Percentiles rank a stretch among this genome's conserved stretches.
These are phyloP conservation scores for Sorex maritimensis DNA, from an alignment of 2,797 vertebrate genomes.

Conservation along the genomic window DNA sequence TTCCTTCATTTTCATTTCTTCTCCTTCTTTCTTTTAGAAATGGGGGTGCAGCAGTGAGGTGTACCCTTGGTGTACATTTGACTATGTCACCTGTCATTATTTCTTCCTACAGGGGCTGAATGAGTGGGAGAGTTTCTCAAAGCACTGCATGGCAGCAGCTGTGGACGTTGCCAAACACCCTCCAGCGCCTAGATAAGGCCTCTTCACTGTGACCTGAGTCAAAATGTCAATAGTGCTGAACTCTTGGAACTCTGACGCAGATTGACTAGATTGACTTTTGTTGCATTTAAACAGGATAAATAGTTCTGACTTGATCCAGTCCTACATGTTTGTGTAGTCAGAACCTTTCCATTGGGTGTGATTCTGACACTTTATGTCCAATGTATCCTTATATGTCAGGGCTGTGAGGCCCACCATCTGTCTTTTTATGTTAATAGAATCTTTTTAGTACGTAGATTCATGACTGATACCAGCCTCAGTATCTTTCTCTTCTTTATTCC, in stretches of 20 bases:
- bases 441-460: not conserved
- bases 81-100: too few species aligned
- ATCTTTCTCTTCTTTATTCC: not conserved
- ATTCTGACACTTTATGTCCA: slow-evolving; percentile 25
- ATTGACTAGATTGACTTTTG: not conserved
- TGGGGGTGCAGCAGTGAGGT: not conserved
- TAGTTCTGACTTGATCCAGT: not conserved
- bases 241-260: not conserved
- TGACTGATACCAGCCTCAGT: not conserved
- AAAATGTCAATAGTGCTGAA: not conserved
- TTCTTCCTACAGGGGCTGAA: too few species aligned
- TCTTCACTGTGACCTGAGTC: not conserved
- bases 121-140: not conserved
- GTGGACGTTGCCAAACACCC: not conserved
- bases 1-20: not conserved
- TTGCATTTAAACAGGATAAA: not conserved
- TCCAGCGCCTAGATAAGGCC: not conserved
- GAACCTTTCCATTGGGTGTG: not conserved
- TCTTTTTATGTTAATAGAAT: not conserved
- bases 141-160: not conserved
- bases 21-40: not conserved
- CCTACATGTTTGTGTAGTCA: not conserved
- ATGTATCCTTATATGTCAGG: not conserved
- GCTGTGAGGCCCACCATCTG: not conserved
- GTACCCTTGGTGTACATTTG: not conserved